These are phyloP conservation scores for Scaptomyza cyrtandrae DNA, from an alignment of 2,888 invertebrate genomes.

Conservation along the genomic window DNA sequence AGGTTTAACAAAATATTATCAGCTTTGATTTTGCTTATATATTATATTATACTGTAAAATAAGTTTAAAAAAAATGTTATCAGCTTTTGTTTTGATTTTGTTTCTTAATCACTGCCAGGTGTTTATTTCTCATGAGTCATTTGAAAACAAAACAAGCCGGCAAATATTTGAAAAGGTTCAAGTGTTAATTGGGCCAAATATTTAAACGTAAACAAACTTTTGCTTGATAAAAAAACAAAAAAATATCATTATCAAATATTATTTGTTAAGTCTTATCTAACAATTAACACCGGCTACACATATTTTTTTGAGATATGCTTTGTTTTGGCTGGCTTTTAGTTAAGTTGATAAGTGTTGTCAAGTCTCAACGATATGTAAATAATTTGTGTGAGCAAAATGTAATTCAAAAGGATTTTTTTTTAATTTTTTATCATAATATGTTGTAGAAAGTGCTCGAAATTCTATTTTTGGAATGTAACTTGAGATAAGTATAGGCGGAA, in stretches of 20 bases:
- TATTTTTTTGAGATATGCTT: not conserved
- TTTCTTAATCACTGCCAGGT: not conserved
- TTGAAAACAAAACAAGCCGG: not conserved
- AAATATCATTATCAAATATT: not conserved
- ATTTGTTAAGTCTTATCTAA: conserved; percentile 1
- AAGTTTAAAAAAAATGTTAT: not conserved
- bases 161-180: not conserved
- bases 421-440: not conserved
- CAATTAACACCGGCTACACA: not conserved
- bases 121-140: not conserved
- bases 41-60: conserved; percentile 85
- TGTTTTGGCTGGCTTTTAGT: not conserved
- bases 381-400: too few relatives aligned
- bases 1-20: not conserved
- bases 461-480: not conserved
- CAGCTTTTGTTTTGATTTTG: not conserved
- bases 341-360: not conserved
- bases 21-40: not conserved
- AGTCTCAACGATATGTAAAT: not conserved
- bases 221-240: not conserved
- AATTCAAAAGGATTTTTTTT: too few relatives aligned
- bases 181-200: not conserved
- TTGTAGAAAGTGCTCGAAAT: not conserved
- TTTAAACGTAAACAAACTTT: not conserved
- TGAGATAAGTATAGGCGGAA: conserved; percentile 3